Percentiles rank a stretch among this genome's conserved stretches.
These are phyloP conservation scores for Vimba vimba DNA, from an alignment of 2,113 vertebrate species.

Conservation along the genomic window DNA sequence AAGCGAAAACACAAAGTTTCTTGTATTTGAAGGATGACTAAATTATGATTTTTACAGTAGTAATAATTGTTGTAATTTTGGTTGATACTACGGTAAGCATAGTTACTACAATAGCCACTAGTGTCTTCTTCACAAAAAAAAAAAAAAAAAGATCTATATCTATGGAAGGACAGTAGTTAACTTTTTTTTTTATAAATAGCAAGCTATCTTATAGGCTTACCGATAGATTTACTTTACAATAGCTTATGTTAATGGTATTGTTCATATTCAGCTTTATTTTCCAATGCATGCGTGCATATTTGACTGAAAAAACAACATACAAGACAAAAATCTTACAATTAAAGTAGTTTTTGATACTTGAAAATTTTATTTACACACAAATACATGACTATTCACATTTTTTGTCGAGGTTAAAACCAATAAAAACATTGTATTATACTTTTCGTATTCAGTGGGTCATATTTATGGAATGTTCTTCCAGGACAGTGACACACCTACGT, in stretches of 20 bases:
- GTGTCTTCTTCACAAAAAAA: no score
- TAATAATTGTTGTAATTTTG: neutral
- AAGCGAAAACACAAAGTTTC: neutral
- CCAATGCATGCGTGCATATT: neutral
- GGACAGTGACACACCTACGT: neutral
- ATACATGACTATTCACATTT: neutral
- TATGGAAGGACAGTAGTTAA: neutral
- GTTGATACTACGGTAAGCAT: neutral
- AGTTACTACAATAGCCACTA: no score
- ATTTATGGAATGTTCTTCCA: neutral
- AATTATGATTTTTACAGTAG: neutral
- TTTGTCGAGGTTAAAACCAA: neutral
- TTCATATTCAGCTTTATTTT: neutral
- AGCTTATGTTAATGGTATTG: neutral
- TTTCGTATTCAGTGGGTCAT: neutral
- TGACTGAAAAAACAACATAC: neutral
- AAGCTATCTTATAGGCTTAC: no score
- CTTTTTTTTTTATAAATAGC: no score
- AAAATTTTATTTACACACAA: conserved; percentile 16
- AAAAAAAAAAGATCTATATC: no score
- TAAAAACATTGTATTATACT: conserved; percentile 8
- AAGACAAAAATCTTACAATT: neutral
- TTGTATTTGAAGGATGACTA: neutral
- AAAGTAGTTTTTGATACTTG: neutral
- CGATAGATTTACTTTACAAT: no score